Evolutionary conservation across 2,113 vertebrate species (phyloP).

Genomic region (Vulpes vulpes): DNA sequence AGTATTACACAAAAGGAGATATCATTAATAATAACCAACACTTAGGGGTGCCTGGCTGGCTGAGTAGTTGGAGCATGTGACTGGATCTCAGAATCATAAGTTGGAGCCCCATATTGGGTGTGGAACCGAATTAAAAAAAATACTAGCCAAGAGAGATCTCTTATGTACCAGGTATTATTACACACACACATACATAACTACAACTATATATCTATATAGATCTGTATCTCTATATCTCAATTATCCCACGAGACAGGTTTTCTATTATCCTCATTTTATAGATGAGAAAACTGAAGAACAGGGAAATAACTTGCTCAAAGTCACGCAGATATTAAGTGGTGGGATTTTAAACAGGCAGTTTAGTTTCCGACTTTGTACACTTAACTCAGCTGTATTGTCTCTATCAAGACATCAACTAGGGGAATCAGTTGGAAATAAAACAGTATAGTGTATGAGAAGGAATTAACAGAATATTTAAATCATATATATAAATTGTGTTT

Average conservation of each 20-base stretch:
- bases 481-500: neutral
- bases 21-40: neutral
- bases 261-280: slow-evolving; percentile 33
- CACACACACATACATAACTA: neutral
- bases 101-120: neutral
- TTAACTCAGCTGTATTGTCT: neutral
- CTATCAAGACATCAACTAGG: neutral
- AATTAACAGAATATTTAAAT: slow-evolving; percentile 12
- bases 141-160: neutral
- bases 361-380: neutral
- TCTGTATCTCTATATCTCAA: neutral
- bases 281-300: slow-evolving; percentile 31
- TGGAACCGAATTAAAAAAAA: neutral
- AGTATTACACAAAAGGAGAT: neutral
- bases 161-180: neutral
- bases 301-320: slow-evolving; percentile 7
- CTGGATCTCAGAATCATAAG: neutral
- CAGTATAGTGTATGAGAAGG: neutral
- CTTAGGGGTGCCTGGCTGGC: neutral
- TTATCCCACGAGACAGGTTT: neutral
- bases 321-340: neutral
- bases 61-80: neutral
- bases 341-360: neutral
- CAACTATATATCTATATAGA: neutral
- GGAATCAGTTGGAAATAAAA: neutral